phyloP scores from a whole-genome alignment of 2,888 invertebrate genomes.

The Arge pagana region DNA sequence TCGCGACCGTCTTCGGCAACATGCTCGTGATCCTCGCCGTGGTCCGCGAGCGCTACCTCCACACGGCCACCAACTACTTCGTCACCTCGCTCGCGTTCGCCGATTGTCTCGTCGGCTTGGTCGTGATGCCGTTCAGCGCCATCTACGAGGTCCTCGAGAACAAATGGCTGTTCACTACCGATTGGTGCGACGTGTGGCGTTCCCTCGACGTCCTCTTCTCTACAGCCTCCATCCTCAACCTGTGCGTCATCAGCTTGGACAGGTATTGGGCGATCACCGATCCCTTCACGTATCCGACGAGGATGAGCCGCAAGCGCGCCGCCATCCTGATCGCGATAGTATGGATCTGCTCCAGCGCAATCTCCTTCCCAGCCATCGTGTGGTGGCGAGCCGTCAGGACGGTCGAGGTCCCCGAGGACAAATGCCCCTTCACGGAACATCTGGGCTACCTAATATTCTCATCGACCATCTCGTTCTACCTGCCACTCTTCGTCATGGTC shows the following conservation, averaged over 20 bases:
- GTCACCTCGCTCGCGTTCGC: slow-evolving; percentile 96
- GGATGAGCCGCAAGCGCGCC: slow-evolving; percentile 89
- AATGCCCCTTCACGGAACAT: slow-evolving; percentile 96
- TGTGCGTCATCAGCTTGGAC: slow-evolving; percentile 96
- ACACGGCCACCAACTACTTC: slow-evolving; percentile 97
- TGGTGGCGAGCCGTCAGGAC: slow-evolving; percentile 92
- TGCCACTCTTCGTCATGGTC: slow-evolving; percentile 96
- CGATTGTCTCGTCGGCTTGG: slow-evolving; percentile 92
- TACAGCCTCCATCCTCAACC: slow-evolving; percentile 95
- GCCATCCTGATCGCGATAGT: slow-evolving; percentile 88
- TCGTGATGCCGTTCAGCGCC: slow-evolving; percentile 98
- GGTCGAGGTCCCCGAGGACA: slow-evolving; percentile 79
- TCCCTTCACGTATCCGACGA: slow-evolving; percentile 95
- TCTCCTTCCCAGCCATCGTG: slow-evolving; percentile 97
- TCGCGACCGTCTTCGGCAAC: slow-evolving; percentile 95
- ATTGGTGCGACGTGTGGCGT: slow-evolving; percentile 98
- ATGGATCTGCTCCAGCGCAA: slow-evolving; percentile 95
- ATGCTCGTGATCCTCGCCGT: slow-evolving; percentile 93
- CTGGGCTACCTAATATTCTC: slow-evolving; percentile 96
- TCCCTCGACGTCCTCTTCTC: slow-evolving; percentile 96
- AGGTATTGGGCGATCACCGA: slow-evolving; percentile 99
- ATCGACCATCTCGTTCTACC: slow-evolving; percentile 96
- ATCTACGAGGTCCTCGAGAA: slow-evolving; percentile 87
- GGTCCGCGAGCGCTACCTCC: slow-evolving; percentile 87
- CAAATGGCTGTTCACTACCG: slow-evolving; percentile 92